Conservation (phyloP, 2,888 invertebrate species). For the Rhodophaea formosa region DNA sequence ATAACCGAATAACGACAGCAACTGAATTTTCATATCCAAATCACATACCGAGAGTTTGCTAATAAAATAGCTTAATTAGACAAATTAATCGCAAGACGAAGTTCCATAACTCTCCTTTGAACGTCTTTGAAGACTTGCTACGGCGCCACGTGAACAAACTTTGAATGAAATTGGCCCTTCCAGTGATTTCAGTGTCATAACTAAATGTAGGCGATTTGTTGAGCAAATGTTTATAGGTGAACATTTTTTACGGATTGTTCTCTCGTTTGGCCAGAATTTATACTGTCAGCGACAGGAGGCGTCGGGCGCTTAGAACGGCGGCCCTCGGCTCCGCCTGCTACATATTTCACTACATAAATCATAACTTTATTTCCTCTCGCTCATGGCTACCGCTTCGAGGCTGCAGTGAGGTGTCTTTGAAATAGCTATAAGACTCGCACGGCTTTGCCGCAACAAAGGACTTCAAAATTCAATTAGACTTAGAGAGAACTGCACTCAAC, state of each 20-base stretch:
- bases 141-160: slow-evolving; percentile 54
- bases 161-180: slow-evolving; percentile 38
- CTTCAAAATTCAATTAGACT: slow-evolving; percentile 71
- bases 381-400: slow-evolving; percentile 53
- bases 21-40: background rate
- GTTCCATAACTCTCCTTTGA: slow-evolving; percentile 46
- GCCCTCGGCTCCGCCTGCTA: slow-evolving; percentile 46
- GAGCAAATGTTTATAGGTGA: slow-evolving; percentile 14
- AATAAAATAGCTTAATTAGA: slow-evolving; percentile 53
- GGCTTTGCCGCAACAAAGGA: slow-evolving; percentile 69
- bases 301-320: slow-evolving; percentile 52
- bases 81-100: slow-evolving; percentile 58
- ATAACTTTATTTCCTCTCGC: slow-evolving; percentile 79
- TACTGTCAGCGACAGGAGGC: slow-evolving; percentile 59
- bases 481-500: slow-evolving; percentile 45
- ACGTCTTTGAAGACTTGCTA: slow-evolving; percentile 47
- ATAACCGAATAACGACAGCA: background rate
- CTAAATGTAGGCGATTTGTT: background rate
- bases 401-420: slow-evolving; percentile 69
- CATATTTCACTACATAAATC: slow-evolving; percentile 79
- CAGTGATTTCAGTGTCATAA: slow-evolving; percentile 16
- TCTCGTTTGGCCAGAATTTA: slow-evolving; percentile 56
- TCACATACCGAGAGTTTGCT: slow-evolving; percentile 26
- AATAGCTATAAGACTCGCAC: slow-evolving; percentile 68
- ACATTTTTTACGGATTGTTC: slow-evolving; percentile 51